These are phyloP conservation scores for Quiscalus mexicanus DNA, from an alignment of 2,113 vertebrate genomes.

Conservation along the genomic window DNA sequence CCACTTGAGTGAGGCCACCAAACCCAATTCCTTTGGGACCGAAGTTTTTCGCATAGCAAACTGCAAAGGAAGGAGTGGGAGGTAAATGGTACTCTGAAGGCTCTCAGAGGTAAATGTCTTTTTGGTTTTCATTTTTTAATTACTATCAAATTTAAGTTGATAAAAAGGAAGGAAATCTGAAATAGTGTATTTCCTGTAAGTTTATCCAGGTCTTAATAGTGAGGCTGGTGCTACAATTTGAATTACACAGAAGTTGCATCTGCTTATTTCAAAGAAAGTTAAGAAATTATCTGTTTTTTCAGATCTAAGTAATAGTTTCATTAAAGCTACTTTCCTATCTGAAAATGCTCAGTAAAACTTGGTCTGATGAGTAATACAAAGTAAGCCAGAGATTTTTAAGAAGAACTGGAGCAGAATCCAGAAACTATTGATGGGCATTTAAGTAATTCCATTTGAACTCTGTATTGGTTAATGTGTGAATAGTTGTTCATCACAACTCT, in stretches of 20 bases:
- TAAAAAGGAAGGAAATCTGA: not conserved
- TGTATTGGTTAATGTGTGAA: fast-evolving
- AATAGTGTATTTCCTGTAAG: not conserved
- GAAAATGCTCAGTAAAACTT: not conserved
- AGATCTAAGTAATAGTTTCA: not conserved
- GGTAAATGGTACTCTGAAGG: not conserved
- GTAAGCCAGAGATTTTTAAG: not conserved
- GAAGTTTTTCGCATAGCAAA: conserved; percentile 96
- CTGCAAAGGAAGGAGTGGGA: conserved; percentile 67
- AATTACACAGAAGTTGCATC: not conserved
- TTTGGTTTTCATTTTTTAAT: not conserved
- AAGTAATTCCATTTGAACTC: not conserved
- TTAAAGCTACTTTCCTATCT: not conserved
- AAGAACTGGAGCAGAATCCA: not conserved
- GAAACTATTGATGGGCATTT: not conserved
- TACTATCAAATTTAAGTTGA: not conserved
- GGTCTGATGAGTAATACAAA: not conserved
- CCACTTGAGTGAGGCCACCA: conserved; percentile 88
- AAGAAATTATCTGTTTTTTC: not conserved
- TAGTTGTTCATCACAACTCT: not conserved
- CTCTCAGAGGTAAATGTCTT: not conserved
- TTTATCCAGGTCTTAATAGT: not conserved
- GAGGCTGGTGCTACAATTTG: not conserved
- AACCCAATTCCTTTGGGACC: conserved; percentile 94
- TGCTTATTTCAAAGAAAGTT: not conserved